Conservation (phyloP, 2,797 vertebrate species). For the Echiichthys vipera region DNA sequence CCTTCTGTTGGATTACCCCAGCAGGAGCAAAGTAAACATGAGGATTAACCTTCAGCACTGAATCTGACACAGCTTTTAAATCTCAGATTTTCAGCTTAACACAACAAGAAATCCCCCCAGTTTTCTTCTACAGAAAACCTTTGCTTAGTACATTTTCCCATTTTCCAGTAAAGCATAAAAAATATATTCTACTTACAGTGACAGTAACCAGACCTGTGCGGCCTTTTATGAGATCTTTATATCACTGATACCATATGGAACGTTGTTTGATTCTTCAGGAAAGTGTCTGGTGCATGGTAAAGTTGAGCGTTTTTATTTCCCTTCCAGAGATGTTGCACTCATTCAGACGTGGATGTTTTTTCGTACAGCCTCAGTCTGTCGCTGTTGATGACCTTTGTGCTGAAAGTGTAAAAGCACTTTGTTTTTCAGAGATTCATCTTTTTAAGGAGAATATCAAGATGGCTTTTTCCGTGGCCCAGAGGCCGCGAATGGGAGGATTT, state of each 20-base stretch:
- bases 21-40: slow-evolving; percentile 51
- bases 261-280: slow-evolving; percentile 35
- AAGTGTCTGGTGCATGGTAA: slow-evolving; percentile 41
- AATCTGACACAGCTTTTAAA: slow-evolving; percentile 44
- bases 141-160: background rate
- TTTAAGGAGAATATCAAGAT: background rate
- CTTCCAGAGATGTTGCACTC: slow-evolving; percentile 10
- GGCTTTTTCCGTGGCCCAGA: background rate
- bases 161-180: background rate
- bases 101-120: slow-evolving; percentile 5
- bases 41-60: slow-evolving; percentile 49
- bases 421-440: background rate
- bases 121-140: slow-evolving; percentile 10
- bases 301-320: slow-evolving; percentile 24
- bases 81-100: slow-evolving; percentile 31
- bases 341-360: slow-evolving; percentile 4
- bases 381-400: slow-evolving; percentile 20
- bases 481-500: background rate
- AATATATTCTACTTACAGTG: slow-evolving; percentile 15
- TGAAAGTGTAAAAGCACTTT: background rate
- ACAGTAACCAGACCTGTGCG: slow-evolving; percentile 42
- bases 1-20: slow-evolving; percentile 25
- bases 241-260: slow-evolving; percentile 45
- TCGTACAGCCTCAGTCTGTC: background rate
- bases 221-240: slow-evolving; percentile 49